Conservation (phyloP, 2,797 vertebrate species). For the Crenichthys baileyi region DNA sequence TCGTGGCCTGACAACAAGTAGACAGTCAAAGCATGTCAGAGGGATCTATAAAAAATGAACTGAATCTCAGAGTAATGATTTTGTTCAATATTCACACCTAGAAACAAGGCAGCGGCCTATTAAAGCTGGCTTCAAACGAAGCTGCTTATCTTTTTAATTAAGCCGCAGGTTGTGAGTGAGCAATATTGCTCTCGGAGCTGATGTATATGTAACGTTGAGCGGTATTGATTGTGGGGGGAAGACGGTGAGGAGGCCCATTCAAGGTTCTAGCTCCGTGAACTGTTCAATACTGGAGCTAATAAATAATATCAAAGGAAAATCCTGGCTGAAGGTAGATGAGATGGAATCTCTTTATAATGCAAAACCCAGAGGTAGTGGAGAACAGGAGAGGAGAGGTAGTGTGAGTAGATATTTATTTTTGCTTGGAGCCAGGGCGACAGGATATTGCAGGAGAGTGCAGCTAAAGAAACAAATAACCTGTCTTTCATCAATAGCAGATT, state of each 20-base stretch:
- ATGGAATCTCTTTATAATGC: conserved; percentile 76
- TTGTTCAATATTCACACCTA: conserved; percentile 62
- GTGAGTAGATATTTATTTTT: conserved; percentile 50
- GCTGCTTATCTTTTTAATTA: conserved; percentile 78
- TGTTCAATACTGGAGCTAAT: conserved; percentile 64
- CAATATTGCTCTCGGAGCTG: conserved; percentile 50
- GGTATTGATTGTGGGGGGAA: conserved; percentile 58
- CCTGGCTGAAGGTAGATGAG: conserved; percentile 70
- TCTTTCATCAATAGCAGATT: conserved; percentile 72
- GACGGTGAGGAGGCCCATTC: conserved; percentile 37
- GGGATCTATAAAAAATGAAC: conserved; percentile 45
- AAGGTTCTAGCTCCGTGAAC: conserved; percentile 48
- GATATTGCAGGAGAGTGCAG: conserved; percentile 67
- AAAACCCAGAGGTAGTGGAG: conserved; percentile 48
- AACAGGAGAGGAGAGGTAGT: conserved; percentile 7
- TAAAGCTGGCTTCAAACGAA: conserved; percentile 64
- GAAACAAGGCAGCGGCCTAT: conserved; percentile 68
- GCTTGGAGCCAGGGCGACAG: conserved; percentile 60
- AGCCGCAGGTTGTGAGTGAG: conserved; percentile 66
- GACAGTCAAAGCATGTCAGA: conserved; percentile 18
- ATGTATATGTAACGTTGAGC: conserved; percentile 68
- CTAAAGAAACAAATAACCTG: conserved; percentile 72
- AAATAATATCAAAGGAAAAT: conserved; percentile 77
- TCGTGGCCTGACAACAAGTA: conserved; percentile 4
- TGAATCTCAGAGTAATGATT: conserved; percentile 53